Evolutionary conservation across 2,888 invertebrate species (phyloP), one percentile per base, ranked within the genome.

Genomic region (Camponotus fellah): DNA sequence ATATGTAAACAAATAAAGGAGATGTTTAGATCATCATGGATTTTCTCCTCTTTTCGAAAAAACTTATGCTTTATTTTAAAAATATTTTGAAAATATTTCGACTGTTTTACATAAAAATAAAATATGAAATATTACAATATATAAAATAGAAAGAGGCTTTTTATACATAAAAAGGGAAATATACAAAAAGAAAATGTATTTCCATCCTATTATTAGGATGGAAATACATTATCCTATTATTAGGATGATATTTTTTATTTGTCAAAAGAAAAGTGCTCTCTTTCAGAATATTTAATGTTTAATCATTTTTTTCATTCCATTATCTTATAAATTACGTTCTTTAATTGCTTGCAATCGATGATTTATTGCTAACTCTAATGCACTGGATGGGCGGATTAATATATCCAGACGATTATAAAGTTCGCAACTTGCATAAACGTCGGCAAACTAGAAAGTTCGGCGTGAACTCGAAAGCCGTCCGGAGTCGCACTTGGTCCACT

Each of bases 331-430:
- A 69, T 56, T 32, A 46, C 5, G 12, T 37, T 14, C 5, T 5
- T 6, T 10, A 75, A 12, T 43, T 2, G 12, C 14, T 66, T 6
- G 21, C 12, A n/a, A 56, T 26, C 32, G 46, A 71, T 77, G 12
- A 66, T 40, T 37, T 21, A 17, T 43, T 58, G 40, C 14, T 60
- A 58, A 9, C 40, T n/a, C 26, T 60, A 34, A 58, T 71, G n/a
- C 46, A 46, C 17, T 9, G 17, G 34, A 6, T 10, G 14, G 34
- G 58, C 17, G 21, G 58, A 79, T 79, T 60, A 79, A 79, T 79
- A 58, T 46, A 46, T 21, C 14, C 60, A 21, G 79, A n/a, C 34
- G 46, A 69, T 79, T 69, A 77, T 26, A 66, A 69, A 79, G 79
- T 79, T 79, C 14, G 17, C 46, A 58, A 71, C 34, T 58, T 58